Evolutionary conservation across 2,797 vertebrate genomes (phyloP).

Genomic region (Macropus fuliginosus): DNA sequence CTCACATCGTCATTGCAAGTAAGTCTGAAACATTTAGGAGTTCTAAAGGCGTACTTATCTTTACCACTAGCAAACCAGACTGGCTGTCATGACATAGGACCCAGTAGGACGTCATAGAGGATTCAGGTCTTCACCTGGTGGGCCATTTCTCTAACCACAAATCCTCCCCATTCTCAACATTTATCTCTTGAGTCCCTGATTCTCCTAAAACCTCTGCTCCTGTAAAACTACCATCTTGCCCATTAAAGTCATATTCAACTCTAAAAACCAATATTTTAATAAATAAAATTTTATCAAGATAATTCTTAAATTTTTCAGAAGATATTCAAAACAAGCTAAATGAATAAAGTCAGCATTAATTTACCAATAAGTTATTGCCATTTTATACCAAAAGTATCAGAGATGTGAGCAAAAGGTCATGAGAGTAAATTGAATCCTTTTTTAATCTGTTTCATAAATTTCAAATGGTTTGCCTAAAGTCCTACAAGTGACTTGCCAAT

Average conservation of each 20-base stretch:
- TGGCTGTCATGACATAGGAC: background rate
- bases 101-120: background rate
- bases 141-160: background rate
- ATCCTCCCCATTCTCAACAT: background rate
- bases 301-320: background rate
- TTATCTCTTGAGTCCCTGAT: background rate
- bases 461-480: background rate
- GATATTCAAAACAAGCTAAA: background rate
- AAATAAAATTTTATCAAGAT: background rate
- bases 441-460: background rate
- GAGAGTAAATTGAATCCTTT: background rate
- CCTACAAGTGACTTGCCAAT: background rate
- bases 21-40: background rate
- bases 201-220: background rate
- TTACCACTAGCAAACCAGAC: background rate
- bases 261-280: background rate
- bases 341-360: background rate
- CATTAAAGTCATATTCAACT: background rate
- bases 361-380: no score
- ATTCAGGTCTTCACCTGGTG: background rate
- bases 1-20: background rate
- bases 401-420: background rate
- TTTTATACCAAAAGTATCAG: background rate
- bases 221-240: background rate
- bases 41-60: background rate